A percentile compares a stretch with the other conserved stretches of the same genome.
Evolutionary conservation across 2,888 invertebrate species (phyloP).

Genomic region (Gnatocerus cornutus): DNA sequence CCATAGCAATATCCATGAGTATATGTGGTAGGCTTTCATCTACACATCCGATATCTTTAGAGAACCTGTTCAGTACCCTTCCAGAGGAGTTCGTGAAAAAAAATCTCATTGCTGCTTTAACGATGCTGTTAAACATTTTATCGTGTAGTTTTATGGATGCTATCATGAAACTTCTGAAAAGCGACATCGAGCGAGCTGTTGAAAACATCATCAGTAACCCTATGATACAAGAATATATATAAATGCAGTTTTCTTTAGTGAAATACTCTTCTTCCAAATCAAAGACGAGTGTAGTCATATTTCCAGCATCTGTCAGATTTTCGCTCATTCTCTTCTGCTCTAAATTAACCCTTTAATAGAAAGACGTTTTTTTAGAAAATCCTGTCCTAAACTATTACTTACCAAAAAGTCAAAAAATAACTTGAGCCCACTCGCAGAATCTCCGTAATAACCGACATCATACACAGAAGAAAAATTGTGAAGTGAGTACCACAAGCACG

Average conservation of each 20-base stretch:
- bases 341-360: too few relatives aligned
- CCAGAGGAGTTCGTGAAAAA: constrained; percentile 81
- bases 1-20: too few relatives aligned
- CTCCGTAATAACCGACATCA: constrained; percentile 56
- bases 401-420: constrained; percentile 54
- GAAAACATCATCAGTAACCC: too few relatives aligned
- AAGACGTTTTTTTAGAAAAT: too few relatives aligned
- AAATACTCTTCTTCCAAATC: too few relatives aligned
- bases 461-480: constrained; percentile 47
- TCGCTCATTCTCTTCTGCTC: constrained; percentile 39
- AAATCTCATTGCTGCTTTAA: constrained; percentile 79
- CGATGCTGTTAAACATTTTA: constrained; percentile 73
- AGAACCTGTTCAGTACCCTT: constrained; percentile 80
- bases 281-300: too few relatives aligned
- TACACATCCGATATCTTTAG: constrained; percentile 80
- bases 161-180: constrained; percentile 73
- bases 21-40: constrained; percentile 73
- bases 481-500: constrained; percentile 53
- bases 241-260: too few relatives aligned
- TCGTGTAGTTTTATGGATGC: constrained; percentile 76
- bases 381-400: too few relatives aligned
- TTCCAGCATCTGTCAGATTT: too few relatives aligned
- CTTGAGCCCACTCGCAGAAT: constrained; percentile 56
- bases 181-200: too few relatives aligned
- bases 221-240: too few relatives aligned